These are phyloP conservation scores for Popillia japonica DNA, from an alignment of 1,140 invertebrate species.

Conservation along the genomic window DNA sequence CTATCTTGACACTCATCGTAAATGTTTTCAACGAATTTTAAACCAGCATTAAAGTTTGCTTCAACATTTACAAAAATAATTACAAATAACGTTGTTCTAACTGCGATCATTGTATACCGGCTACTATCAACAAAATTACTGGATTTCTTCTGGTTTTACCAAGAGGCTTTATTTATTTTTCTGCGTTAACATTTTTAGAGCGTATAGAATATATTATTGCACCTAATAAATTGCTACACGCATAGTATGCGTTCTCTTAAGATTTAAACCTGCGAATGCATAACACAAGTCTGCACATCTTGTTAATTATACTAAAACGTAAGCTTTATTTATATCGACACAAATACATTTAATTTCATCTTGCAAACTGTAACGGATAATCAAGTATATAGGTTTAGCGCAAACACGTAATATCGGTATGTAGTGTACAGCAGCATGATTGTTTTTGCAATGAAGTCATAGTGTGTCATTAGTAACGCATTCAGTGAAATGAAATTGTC, in stretches of 20 bases:
- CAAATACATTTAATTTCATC: background rate
- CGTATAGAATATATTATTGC: constrained; percentile 16
- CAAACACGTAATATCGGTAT: constrained; percentile 22
- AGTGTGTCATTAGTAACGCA: background rate
- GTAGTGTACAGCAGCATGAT: background rate
- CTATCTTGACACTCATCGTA: constrained; percentile 69
- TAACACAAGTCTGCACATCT: background rate
- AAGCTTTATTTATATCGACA: background rate
- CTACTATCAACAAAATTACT: constrained; percentile 6
- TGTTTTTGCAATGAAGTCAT: constrained; percentile 10
- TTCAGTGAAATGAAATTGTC: background rate
- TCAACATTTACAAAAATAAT: background rate
- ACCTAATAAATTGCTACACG: background rate
- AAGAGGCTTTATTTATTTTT: background rate
- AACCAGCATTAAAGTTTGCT: background rate
- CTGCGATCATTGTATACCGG: constrained; percentile 31
- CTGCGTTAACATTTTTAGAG: constrained; percentile 17
- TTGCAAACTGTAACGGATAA: background rate
- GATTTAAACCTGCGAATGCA: background rate
- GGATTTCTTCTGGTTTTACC: background rate
- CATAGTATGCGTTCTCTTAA: background rate
- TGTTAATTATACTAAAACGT: background rate
- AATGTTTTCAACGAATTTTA: constrained; percentile 62
- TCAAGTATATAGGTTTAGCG: background rate
- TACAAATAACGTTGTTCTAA: constrained; percentile 27